Evolutionary conservation across 2,888 invertebrate genomes (phyloP), one percentile per base, ranked within the genome.

Genomic region (Nomada fabriciana): DNA sequence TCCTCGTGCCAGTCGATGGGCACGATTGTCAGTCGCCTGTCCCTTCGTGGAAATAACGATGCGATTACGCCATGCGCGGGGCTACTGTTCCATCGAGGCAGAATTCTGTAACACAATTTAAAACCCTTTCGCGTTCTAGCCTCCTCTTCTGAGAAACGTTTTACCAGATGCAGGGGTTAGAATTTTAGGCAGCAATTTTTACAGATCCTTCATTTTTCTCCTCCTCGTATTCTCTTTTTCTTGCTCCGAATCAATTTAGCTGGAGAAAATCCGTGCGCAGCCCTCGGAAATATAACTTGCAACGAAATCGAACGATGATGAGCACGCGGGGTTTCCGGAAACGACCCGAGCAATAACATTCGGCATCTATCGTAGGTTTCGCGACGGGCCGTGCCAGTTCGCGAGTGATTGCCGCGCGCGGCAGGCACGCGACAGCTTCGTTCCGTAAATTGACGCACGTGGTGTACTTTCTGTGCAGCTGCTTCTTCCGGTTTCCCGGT

Each of bases 401-500:
- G 53, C 76, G 65, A 72, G 70, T 68, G 80, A 61, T 63, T 65
- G 61, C 70, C 80, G 74, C 77, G 69, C 79, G 77, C 59, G 77
- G 50, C 43, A 55, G 61, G 57, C 55, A 63, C 72, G 67, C 69
- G 75, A 36, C 36, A 36, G 36, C 36, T 36, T 36, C 36, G 36
- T 36, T 36, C 36, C 36, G 36, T 36, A 36, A 36, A 36, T 36
- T 36, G 36, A 7, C 36, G 36, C 36, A 7, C 36, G 36, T 7
- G 36, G 50, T 43, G 69, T 65, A 25, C n/a, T 36, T 74, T 64
- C 47, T 76, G 76, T 76, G 86, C 75, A 86, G 81, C 68, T 74
- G 69, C 64, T 74, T 53, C 80, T 84, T 80, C 80, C 82, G 78
- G 84, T 84, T 82, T 80, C 75, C 63, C 76, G 63, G 80, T 76